Conservation (phyloP, 2,888 invertebrate genomes). For the Nomada goodeniana region DNA sequence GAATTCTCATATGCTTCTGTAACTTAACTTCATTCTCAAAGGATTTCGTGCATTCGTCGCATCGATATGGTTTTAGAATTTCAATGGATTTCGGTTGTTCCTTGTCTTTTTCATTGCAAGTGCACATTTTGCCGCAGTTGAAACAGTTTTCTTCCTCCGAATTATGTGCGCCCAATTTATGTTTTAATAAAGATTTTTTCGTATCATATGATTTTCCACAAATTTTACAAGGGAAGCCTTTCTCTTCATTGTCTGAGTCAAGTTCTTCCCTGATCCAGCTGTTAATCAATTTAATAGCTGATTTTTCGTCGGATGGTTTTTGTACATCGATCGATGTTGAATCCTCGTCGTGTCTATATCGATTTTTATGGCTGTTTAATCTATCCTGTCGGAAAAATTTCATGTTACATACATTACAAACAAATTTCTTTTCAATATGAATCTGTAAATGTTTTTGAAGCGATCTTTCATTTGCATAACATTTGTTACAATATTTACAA, state of each 20-base stretch:
- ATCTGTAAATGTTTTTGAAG: conserved; percentile 67
- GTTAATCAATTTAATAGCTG: conserved; percentile 77
- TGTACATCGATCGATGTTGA: conserved; percentile 59
- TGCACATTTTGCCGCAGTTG: conserved; percentile 61
- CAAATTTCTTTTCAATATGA: conserved; percentile 69
- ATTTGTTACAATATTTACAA: conserved; percentile 68
- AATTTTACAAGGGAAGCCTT: conserved; percentile 74
- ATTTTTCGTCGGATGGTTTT: conserved; percentile 75
- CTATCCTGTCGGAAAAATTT: conserved; percentile 74
- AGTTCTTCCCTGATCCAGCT: conserved; percentile 78
- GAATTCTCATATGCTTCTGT: conserved; percentile 74
- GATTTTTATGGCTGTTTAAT: conserved; percentile 71
- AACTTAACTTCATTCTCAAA: conserved; percentile 77
- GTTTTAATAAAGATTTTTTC: conserved; percentile 77
- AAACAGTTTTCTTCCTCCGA: conserved; percentile 44
- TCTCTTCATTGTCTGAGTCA: conserved; percentile 76
- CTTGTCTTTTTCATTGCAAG: conserved; percentile 60
- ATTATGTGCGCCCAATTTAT: conserved; percentile 70
- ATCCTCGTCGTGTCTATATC: conserved; percentile 68
- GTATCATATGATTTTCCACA: conserved; percentile 79
- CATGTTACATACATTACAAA: conserved; percentile 75
- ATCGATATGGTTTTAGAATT: conserved; percentile 69
- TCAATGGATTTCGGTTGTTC: conserved; percentile 51
- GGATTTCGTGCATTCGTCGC: conserved; percentile 74
- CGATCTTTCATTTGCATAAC: conserved; percentile 61